Conservation (phyloP, 1,140 invertebrate species). For the Hormaphis cornu region DNA sequence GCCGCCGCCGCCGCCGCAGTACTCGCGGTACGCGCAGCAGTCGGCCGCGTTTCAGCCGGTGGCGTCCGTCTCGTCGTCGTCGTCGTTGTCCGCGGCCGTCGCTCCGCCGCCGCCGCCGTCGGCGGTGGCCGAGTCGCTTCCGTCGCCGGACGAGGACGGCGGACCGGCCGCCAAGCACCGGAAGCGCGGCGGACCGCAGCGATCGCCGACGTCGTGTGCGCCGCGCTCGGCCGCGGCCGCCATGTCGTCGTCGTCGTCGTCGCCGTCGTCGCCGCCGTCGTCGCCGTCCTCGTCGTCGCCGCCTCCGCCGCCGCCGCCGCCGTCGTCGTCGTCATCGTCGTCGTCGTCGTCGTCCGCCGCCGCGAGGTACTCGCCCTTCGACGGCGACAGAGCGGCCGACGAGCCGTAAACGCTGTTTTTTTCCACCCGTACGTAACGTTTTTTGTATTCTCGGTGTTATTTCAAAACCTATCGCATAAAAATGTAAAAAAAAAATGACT, state of each 20-base stretch:
- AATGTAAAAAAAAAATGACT: too few species aligned
- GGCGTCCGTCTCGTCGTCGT: background rate
- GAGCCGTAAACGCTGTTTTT: background rate
- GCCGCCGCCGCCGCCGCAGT: background rate
- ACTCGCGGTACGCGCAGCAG: slow-evolving; percentile 4
- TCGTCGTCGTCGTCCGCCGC: background rate
- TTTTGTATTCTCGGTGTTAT: too few species aligned
- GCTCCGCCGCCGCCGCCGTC: background rate
- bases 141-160: too few species aligned
- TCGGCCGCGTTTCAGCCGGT: background rate
- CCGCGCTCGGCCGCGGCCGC: background rate
- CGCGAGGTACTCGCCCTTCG: background rate
- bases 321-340: slow-evolving; percentile 11
- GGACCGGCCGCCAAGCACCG: background rate
- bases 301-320: background rate
- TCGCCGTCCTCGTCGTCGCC: too few species aligned
- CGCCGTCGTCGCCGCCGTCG: background rate
- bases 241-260: background rate
- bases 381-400: background rate
- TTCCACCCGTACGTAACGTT: too few species aligned
- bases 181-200: background rate
- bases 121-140: background rate
- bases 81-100: background rate
- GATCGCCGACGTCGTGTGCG: background rate
- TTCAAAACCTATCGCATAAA: too few species aligned